Evolutionary conservation across 2,888 invertebrate genomes (phyloP).

Genomic region (Nipponacmea schrenckii): DNA sequence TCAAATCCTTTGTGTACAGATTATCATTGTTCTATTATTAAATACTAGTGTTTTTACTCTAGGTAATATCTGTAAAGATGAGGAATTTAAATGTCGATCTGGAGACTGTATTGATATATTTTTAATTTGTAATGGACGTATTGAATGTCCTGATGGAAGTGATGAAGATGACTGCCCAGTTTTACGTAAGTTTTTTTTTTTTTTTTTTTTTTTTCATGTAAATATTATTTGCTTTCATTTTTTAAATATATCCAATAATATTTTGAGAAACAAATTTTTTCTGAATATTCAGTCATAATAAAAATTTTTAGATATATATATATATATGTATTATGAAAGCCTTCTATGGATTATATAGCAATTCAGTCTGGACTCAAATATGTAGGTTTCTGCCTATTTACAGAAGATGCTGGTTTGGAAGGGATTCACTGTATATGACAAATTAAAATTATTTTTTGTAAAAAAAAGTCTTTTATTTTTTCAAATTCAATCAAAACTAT

Average conservation of each 20-base stretch:
- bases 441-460: too few species aligned
- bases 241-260: background rate
- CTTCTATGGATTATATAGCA: too few species aligned
- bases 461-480: too few species aligned
- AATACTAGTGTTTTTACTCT: slow-evolving; percentile 1
- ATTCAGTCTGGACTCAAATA: too few species aligned
- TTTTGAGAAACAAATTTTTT: background rate
- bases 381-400: too few species aligned
- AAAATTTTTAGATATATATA: background rate
- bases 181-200: slow-evolving; percentile 15
- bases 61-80: slow-evolving; percentile 32
- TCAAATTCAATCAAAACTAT: too few species aligned
- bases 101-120: slow-evolving; percentile 45
- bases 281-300: background rate
- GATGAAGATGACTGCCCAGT: slow-evolving; percentile 84
- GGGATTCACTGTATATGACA: too few species aligned
- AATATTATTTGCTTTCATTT: background rate
- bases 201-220: background rate
- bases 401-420: too few species aligned
- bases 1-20: background rate
- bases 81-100: slow-evolving; percentile 48
- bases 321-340: too few species aligned
- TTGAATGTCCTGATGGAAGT: slow-evolving; percentile 76
- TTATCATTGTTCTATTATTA: background rate
- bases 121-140: slow-evolving; percentile 62